A percentile compares a stretch with the other conserved stretches of the same genome.
Evolutionary conservation across 1,140 invertebrate genomes (phyloP).

Genomic region (Penaeus indicus): DNA sequence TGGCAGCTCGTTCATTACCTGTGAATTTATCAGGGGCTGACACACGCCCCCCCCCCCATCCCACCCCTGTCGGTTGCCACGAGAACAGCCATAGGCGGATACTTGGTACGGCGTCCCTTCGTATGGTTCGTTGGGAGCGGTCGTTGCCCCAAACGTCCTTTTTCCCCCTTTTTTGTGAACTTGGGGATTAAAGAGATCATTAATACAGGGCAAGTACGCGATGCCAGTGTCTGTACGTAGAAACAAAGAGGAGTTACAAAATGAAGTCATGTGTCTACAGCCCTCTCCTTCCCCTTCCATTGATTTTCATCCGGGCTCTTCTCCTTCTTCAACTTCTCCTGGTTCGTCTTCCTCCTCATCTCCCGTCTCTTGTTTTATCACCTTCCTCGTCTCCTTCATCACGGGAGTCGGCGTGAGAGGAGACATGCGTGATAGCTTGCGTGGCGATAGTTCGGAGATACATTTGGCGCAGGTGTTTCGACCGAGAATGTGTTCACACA

Average conservation of each 20-base stretch:
- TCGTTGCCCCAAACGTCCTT: no score
- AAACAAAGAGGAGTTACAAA: no score
- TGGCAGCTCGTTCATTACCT: background rate
- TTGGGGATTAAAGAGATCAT: no score
- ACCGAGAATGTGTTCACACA: no score
- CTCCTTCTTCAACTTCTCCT: background rate
- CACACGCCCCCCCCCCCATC: background rate
- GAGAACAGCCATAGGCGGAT: background rate
- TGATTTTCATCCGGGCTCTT: background rate
- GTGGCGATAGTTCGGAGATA: no score
- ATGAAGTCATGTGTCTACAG: background rate
- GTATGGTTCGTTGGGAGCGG: no score
- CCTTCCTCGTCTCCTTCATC: background rate
- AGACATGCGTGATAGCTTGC: no score
- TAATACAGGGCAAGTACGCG: no score
- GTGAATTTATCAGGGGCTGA: background rate
- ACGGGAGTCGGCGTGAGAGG: background rate
- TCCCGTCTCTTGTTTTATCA: background rate
- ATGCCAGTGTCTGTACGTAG: no score
- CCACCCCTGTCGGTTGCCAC: slow-evolving; percentile 9
- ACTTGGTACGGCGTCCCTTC: no score
- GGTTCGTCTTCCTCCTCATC: background rate
- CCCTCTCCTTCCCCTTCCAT: background rate
- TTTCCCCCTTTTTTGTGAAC: no score
- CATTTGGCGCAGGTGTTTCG: no score